A percentile compares a stretch with the other conserved stretches of the same genome.
Conservation (phyloP, 1,140 invertebrate genomes). For the Anoplolepis gracilipes region DNA sequence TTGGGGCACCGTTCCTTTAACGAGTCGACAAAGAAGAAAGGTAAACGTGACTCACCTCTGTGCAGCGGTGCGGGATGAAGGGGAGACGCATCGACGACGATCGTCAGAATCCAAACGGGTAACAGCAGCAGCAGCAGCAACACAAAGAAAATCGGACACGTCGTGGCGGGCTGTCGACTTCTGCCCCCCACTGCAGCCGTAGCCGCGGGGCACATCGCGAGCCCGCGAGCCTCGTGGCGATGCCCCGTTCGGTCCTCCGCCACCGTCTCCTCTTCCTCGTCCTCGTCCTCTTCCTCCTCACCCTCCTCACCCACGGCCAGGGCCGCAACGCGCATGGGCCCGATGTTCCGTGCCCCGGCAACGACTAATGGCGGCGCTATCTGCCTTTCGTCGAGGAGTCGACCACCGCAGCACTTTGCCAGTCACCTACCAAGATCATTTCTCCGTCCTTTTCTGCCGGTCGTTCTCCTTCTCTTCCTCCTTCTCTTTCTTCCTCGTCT, state of each 20-base stretch:
- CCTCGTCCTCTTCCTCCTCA: conserved; percentile 61
- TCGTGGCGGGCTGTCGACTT: conserved; percentile 37
- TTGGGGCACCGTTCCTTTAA: background rate
- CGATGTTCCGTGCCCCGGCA: conserved; percentile 61
- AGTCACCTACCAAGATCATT: conserved; percentile 69
- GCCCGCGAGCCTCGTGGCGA: conserved; percentile 28
- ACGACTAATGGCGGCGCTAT: conserved; percentile 73
- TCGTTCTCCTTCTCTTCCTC: conserved; percentile 24
- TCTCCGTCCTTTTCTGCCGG: conserved; percentile 49
- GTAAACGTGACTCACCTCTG: conserved; percentile 65
- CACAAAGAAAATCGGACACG: conserved; percentile 47
- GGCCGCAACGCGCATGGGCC: conserved; percentile 67
- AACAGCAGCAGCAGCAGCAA: conserved; percentile 41
- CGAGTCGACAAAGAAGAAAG: conserved; percentile 34
- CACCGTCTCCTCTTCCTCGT: background rate
- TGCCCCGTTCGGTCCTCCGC: background rate
- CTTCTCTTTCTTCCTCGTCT: background rate
- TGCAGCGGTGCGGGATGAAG: conserved; percentile 64
- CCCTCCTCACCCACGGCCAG: conserved; percentile 67
- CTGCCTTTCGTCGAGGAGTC: conserved; percentile 71
- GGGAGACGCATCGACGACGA: conserved; percentile 63
- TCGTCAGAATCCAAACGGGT: conserved; percentile 53
- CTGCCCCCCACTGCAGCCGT: conserved; percentile 32
- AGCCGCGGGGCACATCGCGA: conserved; percentile 60
- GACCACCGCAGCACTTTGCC: conserved; percentile 75